phyloP scores from a whole-genome alignment of 2,113 vertebrate species.

The Psettodes erumei region DNA sequence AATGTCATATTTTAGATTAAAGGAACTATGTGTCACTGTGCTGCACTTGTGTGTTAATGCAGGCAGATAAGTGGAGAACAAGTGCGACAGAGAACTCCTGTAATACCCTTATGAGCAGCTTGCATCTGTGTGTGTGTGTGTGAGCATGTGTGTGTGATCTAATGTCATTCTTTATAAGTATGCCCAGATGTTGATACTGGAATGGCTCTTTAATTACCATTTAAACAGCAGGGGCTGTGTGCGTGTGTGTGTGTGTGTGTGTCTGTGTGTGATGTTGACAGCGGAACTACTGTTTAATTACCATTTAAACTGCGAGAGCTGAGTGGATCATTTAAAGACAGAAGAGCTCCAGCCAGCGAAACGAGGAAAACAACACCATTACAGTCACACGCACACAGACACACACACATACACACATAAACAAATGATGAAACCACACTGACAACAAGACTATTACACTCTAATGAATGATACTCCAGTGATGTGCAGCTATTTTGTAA shows the following conservation, averaged over 20 bases:
- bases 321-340: slow-evolving; percentile 95
- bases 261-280: slow-evolving; percentile 86
- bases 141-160: slow-evolving; percentile 31
- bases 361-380: slow-evolving; percentile 80
- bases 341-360: slow-evolving; percentile 91
- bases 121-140: slow-evolving; percentile 24
- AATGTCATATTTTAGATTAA: slow-evolving; percentile 1
- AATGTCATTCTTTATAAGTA: slow-evolving; percentile 88
- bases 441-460: slow-evolving; percentile 89
- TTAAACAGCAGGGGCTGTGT: slow-evolving; percentile 75
- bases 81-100: slow-evolving; percentile 18
- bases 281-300: slow-evolving; percentile 98
- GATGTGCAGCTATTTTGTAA: slow-evolving; percentile 89
- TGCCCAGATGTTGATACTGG: slow-evolving; percentile 98
- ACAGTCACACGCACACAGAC: slow-evolving; percentile 42
- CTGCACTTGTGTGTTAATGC: slow-evolving; percentile 3
- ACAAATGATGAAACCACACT: slow-evolving; percentile 29
- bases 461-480: slow-evolving; percentile 93
- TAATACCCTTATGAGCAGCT: slow-evolving; percentile 40
- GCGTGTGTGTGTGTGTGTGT: slow-evolving; percentile 18
- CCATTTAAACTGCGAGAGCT: slow-evolving; percentile 98
- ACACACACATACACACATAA: slow-evolving; percentile 23
- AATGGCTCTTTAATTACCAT: slow-evolving; percentile 99
- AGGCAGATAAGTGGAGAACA: slow-evolving; percentile 4
- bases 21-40: not conserved